Evolutionary conservation across 2,888 invertebrate genomes (phyloP).

Genomic region (Deroplatys truncata): DNA sequence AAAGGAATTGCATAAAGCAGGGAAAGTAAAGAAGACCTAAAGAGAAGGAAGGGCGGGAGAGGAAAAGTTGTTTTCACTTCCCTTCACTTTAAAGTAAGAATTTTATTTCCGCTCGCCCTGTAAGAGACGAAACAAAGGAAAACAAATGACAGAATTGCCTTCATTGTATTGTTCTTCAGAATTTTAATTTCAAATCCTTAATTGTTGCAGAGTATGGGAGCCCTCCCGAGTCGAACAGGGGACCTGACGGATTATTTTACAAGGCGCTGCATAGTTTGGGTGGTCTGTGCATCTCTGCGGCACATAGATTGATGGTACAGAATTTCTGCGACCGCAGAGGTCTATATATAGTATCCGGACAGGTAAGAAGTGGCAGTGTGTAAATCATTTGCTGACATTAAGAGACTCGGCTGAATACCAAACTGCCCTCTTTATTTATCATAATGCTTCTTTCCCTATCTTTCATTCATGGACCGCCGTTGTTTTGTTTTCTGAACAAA

Average conservation of each 20-base stretch:
- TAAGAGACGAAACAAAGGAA: not conserved
- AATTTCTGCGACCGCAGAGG: not conserved
- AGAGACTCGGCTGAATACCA: not conserved
- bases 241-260: not conserved
- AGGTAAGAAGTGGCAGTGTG: not conserved
- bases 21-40: not conserved
- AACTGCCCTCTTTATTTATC: not conserved
- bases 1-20: not conserved
- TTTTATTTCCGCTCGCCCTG: not conserved
- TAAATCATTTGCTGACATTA: not conserved
- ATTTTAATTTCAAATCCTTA: not conserved
- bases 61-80: not conserved
- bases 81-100: not conserved
- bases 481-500: not conserved
- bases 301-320: not conserved
- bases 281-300: not conserved
- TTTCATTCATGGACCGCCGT: not conserved
- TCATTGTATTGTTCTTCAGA: not conserved
- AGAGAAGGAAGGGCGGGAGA: not conserved
- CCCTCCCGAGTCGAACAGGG: not conserved
- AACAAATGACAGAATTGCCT: not conserved
- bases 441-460: not conserved
- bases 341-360: not conserved
- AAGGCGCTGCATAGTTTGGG: not conserved
- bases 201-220: not conserved